Evolutionary conservation across 2,113 vertebrate genomes (phyloP).

Genomic region (Megalops atlanticus): DNA sequence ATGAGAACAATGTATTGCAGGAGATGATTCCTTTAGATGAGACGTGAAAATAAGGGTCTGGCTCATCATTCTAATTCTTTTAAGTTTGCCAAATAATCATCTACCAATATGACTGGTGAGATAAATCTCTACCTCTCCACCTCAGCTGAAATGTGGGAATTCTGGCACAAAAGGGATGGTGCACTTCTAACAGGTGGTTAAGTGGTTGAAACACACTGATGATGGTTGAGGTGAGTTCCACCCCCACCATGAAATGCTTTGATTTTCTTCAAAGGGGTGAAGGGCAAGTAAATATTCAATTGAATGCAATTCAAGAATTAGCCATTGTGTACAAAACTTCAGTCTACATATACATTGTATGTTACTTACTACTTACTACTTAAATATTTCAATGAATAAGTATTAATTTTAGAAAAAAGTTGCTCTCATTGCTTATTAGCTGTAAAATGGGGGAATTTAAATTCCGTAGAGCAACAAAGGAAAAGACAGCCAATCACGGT

Average conservation of each 20-base stretch:
- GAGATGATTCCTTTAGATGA: neutral
- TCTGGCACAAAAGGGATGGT: neutral
- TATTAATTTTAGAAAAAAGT: neutral
- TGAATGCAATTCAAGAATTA: neutral
- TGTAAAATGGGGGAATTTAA: constrained; percentile 27
- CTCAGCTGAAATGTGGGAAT: too few relatives aligned
- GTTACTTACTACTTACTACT: too few relatives aligned
- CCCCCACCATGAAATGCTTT: neutral
- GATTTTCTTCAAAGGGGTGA: too few relatives aligned
- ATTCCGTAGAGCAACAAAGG: constrained; percentile 43
- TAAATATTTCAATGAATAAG: too few relatives aligned
- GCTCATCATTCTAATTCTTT: neutral
- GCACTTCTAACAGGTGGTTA: neutral
- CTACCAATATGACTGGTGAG: neutral
- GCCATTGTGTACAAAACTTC: neutral
- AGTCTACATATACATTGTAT: neutral
- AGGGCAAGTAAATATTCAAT: neutral
- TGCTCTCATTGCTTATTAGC: neutral
- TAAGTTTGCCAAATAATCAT: neutral
- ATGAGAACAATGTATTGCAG: neutral
- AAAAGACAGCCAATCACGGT: constrained; percentile 50
- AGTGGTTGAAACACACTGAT: neutral
- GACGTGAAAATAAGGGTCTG: neutral
- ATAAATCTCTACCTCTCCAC: neutral
- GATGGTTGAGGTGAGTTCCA: neutral